These are phyloP conservation scores for Eupristina koningsbergeri DNA, from an alignment of 1,140 invertebrate genomes.

Conservation along the genomic window DNA sequence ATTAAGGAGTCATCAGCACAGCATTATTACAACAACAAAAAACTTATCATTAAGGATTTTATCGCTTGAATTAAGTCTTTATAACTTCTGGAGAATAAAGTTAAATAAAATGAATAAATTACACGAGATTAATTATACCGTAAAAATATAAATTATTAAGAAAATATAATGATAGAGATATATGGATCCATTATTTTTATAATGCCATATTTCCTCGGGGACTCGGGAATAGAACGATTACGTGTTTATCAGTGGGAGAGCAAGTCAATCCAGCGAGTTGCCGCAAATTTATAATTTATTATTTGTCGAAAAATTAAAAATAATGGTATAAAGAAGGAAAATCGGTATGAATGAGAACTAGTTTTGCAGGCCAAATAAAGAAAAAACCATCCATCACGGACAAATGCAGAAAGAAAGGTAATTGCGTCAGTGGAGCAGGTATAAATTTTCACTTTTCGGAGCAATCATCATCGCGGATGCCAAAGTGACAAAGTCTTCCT, in stretches of 20 bases:
- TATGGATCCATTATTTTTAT: background rate
- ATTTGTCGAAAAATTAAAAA: background rate
- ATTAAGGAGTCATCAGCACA: background rate
- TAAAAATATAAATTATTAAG: background rate
- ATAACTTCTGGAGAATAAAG: background rate
- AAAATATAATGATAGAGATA: background rate
- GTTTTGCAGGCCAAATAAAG: too few relatives aligned
- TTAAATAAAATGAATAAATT: background rate
- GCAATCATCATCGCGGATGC: background rate
- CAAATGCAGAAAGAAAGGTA: background rate
- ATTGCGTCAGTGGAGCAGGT: background rate
- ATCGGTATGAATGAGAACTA: too few relatives aligned
- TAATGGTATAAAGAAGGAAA: background rate
- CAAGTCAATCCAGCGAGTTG: background rate
- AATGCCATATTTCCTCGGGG: background rate
- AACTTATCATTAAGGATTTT: background rate
- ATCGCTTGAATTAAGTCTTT: background rate
- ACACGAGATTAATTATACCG: background rate
- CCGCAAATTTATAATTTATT: background rate
- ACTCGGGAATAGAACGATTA: background rate
- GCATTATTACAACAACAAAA: background rate
- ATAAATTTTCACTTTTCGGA: constrained; percentile 10
- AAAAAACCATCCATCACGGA: background rate
- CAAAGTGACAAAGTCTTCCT: background rate
- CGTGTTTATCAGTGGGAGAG: background rate